Percentiles rank a stretch among this genome's conserved stretches.
phyloP scores from a whole-genome alignment of 2,797 vertebrate species.

The Anniella stebbinsi region DNA sequence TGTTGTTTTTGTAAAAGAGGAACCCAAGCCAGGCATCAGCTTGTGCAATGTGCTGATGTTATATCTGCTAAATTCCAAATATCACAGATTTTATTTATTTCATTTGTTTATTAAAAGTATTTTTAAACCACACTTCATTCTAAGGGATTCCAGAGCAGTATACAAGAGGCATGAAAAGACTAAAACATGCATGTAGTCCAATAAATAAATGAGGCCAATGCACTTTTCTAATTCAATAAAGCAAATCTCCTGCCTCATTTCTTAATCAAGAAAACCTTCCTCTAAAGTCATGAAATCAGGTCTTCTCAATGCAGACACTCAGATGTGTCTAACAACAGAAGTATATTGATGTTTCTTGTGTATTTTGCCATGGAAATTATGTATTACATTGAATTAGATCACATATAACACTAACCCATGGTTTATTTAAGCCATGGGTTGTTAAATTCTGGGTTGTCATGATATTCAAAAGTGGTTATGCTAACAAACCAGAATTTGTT shows the following conservation, averaged over 20 bases:
- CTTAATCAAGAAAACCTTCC: background rate
- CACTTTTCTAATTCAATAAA: background rate
- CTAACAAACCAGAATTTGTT: no score
- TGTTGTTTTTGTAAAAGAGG: background rate
- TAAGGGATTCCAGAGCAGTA: background rate
- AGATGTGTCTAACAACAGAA: background rate
- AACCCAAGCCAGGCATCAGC: background rate
- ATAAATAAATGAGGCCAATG: background rate
- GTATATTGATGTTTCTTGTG: background rate
- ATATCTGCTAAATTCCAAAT: background rate
- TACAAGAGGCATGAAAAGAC: background rate
- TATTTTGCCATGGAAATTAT: background rate
- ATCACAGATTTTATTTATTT: background rate
- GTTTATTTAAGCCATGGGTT: no score
- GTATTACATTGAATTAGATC: background rate
- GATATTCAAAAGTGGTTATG: no score
- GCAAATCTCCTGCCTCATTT: background rate
- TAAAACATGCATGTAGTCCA: background rate
- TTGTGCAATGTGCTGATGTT: background rate
- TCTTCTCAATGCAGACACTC: background rate
- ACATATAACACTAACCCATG: no score
- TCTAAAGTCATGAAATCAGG: background rate
- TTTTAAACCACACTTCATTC: background rate
- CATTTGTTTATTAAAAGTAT: background rate
- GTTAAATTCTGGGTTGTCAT: no score